Conservation (phyloP, 2,888 invertebrate genomes). For the Gryllus longicercus region DNA sequence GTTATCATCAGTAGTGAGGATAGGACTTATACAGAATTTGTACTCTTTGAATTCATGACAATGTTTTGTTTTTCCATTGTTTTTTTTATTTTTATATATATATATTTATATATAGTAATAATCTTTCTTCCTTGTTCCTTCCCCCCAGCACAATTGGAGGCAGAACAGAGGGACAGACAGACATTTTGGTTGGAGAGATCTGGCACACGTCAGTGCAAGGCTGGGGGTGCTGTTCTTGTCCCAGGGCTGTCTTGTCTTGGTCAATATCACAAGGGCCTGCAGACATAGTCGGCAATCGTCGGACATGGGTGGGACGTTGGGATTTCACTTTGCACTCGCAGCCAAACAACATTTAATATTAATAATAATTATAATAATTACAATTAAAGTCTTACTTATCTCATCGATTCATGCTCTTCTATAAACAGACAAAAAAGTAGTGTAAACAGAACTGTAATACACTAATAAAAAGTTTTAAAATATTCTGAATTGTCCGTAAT, state of each 20-base stretch:
- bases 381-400: constrained; percentile 19
- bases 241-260: constrained; percentile 17
- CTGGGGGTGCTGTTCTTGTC: neutral
- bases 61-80: constrained; percentile 43
- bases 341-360: constrained; percentile 19
- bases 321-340: constrained; percentile 27
- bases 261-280: constrained; percentile 27
- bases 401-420: constrained; percentile 23
- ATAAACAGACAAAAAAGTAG: constrained; percentile 11
- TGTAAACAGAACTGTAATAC: neutral
- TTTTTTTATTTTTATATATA: constrained; percentile 28
- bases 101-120: constrained; percentile 20
- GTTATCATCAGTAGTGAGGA: constrained; percentile 33
- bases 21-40: constrained; percentile 69
- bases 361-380: constrained; percentile 17
- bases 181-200: constrained; percentile 26
- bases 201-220: constrained; percentile 20
- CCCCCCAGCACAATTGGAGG: constrained; percentile 20
- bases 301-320: constrained; percentile 9
- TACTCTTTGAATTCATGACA: constrained; percentile 55
- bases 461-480: neutral
- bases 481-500: constrained; percentile 1
- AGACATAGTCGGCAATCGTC: constrained; percentile 20
- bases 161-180: constrained; percentile 31
- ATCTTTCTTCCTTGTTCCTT: constrained; percentile 23